Percentiles rank a stretch among this genome's conserved stretches.
Conservation (phyloP, 2,113 vertebrate genomes). For the Mionectes macconnelli region DNA sequence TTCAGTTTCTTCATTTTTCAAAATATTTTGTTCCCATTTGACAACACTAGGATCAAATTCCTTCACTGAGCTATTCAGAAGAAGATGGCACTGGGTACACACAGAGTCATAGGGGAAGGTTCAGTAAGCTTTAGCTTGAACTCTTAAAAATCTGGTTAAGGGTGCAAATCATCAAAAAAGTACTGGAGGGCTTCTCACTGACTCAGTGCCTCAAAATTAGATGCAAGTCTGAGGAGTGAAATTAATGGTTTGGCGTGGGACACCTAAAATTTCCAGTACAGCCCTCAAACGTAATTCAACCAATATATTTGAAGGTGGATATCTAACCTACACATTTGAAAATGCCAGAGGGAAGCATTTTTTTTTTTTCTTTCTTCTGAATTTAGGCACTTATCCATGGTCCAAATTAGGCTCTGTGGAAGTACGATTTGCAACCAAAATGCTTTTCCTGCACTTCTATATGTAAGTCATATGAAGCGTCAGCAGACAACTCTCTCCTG, state of each 20-base stretch:
- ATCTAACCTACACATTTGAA: not conserved
- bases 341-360: constrained; percentile 15
- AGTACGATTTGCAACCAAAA: not conserved
- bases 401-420: not conserved
- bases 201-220: not conserved
- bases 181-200: not conserved
- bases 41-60: not conserved
- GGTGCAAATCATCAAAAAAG: not conserved
- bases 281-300: not conserved
- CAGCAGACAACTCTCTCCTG: constrained; percentile 34
- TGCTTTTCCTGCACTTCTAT: not conserved
- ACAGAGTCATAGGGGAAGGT: not conserved
- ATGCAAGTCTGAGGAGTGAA: not conserved
- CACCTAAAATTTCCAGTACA: not conserved
- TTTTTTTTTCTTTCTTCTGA: not conserved
- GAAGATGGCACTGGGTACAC: not conserved
- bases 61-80: not conserved
- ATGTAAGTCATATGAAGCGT: not conserved
- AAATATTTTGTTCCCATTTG: not conserved
- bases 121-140: not conserved
- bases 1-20: not conserved
- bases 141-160: not conserved
- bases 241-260: not conserved
- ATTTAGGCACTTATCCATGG: not conserved
- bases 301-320: not conserved